A percentile compares a stretch with the other conserved stretches of the same genome.
These are phyloP conservation scores for Pachycephus smyrnensis DNA, from an alignment of 2,888 invertebrate genomes.

Conservation along the genomic window DNA sequence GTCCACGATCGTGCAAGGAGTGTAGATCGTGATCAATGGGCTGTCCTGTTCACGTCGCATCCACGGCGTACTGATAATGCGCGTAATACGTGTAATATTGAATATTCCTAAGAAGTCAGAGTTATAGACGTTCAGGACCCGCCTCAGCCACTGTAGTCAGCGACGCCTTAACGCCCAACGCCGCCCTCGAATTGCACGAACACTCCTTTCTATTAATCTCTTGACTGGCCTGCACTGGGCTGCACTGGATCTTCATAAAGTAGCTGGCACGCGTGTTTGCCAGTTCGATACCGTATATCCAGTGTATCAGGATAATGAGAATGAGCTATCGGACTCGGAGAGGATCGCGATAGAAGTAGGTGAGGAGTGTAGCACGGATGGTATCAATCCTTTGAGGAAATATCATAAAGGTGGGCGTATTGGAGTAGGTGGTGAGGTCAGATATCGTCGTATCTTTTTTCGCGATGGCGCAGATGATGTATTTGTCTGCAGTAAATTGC, in stretches of 20 bases:
- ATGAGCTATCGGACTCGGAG: neutral
- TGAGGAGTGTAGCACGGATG: neutral
- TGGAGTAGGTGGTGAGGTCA: neutral
- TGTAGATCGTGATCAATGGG: neutral
- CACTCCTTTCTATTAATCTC: neutral
- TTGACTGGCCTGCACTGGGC: neutral
- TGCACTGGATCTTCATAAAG: neutral
- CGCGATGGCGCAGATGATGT: neutral
- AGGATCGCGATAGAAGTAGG: neutral
- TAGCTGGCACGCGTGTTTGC: neutral
- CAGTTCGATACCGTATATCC: neutral
- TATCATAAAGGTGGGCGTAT: neutral
- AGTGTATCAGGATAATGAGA: neutral
- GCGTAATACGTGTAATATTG: neutral
- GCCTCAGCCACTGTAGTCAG: neutral
- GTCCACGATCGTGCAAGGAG: neutral
- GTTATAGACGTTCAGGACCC: neutral
- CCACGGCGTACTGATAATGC: neutral
- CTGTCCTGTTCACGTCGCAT: neutral
- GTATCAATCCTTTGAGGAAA: neutral
- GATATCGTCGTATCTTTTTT: neutral
- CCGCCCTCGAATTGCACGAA: neutral
- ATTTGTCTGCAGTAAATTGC: constrained; percentile 30
- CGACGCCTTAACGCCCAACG: neutral
- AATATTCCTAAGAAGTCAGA: neutral